These are phyloP conservation scores for Amyelois transitella DNA, from an alignment of 1,140 invertebrate genomes.

Conservation along the genomic window DNA sequence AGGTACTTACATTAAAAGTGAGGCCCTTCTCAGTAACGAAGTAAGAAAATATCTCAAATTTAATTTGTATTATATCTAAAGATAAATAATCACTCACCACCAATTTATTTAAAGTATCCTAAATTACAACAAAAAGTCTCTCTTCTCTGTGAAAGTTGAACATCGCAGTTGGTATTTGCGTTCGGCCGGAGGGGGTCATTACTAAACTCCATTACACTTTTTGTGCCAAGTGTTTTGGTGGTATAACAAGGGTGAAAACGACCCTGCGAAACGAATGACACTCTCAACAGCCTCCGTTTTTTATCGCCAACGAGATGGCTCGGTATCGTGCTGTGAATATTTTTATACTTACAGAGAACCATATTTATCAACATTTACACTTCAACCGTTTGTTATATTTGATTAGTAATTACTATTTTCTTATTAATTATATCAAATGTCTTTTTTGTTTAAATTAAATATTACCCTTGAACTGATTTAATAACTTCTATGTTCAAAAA, in stretches of 20 bases:
- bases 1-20: too few species aligned
- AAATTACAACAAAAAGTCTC: slow-evolving; percentile 22
- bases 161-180: slow-evolving; percentile 42
- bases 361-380: too few species aligned
- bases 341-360: slow-evolving; percentile 15
- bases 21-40: too few species aligned
- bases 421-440: too few species aligned
- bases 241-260: slow-evolving; percentile 70
- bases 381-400: too few species aligned
- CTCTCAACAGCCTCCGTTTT: slow-evolving; percentile 45
- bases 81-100: too few species aligned
- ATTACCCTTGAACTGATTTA: too few species aligned
- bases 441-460: too few species aligned
- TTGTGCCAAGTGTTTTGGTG: slow-evolving; percentile 68
- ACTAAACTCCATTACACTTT: slow-evolving; percentile 68
- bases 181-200: slow-evolving; percentile 57
- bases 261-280: slow-evolving; percentile 67
- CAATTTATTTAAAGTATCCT: too few species aligned
- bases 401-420: neutral
- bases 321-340: slow-evolving; percentile 18
- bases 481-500: too few species aligned
- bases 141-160: slow-evolving; percentile 38
- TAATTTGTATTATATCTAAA: too few species aligned
- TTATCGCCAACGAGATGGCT: slow-evolving; percentile 41
- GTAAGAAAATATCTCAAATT: too few species aligned